Evolutionary conservation across 2,888 invertebrate species (phyloP), one percentile per base, ranked within the genome.

Genomic region (Mimachlamys varia): DNA sequence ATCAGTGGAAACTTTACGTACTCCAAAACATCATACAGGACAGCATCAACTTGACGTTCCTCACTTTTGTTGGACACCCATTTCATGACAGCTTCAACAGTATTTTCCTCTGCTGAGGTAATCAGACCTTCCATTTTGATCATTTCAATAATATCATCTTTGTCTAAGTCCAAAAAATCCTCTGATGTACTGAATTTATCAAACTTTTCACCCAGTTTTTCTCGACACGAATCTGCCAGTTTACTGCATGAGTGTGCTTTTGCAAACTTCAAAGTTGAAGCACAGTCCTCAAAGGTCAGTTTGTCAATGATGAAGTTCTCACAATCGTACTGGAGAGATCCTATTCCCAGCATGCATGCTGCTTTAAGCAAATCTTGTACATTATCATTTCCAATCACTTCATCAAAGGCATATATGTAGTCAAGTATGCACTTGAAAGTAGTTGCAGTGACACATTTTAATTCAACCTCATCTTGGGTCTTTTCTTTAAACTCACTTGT

Each of bases 391-490:
- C 10, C 58, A 22, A 58, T 58, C 2, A 58, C 58, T 58, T 58
- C 58, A 58, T 58, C 58, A 58, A 58, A 58, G 58, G 58, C 58
- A 58, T 58, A 58, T 58, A 58, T 58, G 58, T 58, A 58, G 58
- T 58, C 58, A 1, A 58, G 58, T 58, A 58, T 58, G 58, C 58
- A 58, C n/a, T 58, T 58, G 58, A 58, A 58, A 58, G 58, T 58
- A 19, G 58, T 3, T 58, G 58, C 58, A 58, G 7, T 58, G 58
- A 58, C 58, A 58, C 58, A 58, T 58, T 58, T 58, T 10, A 58
- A 58, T 58, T 58, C 58, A 58, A 58, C 58, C 22, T 58, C 58
- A 19, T 19, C 58, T 22, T 58, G 58, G n/a, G 58, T n/a, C 58
- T 58, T 58, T 58, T 58, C 58, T 58, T 58, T 58, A 58, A 58